Conservation (phyloP, 30 jellyfish, hydroid and myxozoan genomes). For the Phacellophora camtschatica region DNA sequence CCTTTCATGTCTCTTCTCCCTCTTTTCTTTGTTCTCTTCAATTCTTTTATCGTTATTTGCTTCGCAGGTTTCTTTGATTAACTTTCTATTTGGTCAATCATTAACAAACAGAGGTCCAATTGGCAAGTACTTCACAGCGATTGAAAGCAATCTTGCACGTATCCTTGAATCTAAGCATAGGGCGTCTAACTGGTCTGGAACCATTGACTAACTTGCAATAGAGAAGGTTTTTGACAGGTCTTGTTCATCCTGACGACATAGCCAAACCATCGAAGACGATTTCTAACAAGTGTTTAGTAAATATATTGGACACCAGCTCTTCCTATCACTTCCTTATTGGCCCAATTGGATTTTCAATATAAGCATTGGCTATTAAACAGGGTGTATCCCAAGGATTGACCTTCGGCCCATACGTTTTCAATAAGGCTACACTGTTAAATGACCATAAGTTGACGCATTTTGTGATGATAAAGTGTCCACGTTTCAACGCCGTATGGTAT, state of each 20-base stretch:
- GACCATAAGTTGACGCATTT: background rate
- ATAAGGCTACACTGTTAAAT: too few species aligned
- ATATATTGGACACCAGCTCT: slow-evolving; percentile 3
- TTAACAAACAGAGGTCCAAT: too few species aligned
- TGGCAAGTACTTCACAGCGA: background rate
- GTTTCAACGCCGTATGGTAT: background rate
- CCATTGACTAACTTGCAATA: slow-evolving; percentile 28
- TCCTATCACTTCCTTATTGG: background rate
- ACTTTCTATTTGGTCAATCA: background rate
- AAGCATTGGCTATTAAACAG: too few species aligned
- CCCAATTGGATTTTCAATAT: too few species aligned
- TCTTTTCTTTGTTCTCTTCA: background rate
- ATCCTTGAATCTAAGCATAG: slow-evolving; percentile 43
- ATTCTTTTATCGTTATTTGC: slow-evolving; percentile 16
- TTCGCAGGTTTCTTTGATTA: background rate
- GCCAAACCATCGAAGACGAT: slow-evolving; percentile 38
- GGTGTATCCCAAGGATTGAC: too few species aligned
- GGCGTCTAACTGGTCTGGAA: slow-evolving; percentile 51
- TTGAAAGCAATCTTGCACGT: slow-evolving; percentile 48
- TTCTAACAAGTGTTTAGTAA: background rate
- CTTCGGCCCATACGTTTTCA: too few species aligned
- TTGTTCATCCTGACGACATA: slow-evolving; percentile 14
- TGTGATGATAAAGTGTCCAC: background rate
- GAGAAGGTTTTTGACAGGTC: background rate
- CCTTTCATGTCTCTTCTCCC: slow-evolving; percentile 34